A percentile compares a stretch with the other conserved stretches of the same genome.
phyloP scores from a whole-genome alignment of 2,113 vertebrate species.

The Pavo muticus region DNA sequence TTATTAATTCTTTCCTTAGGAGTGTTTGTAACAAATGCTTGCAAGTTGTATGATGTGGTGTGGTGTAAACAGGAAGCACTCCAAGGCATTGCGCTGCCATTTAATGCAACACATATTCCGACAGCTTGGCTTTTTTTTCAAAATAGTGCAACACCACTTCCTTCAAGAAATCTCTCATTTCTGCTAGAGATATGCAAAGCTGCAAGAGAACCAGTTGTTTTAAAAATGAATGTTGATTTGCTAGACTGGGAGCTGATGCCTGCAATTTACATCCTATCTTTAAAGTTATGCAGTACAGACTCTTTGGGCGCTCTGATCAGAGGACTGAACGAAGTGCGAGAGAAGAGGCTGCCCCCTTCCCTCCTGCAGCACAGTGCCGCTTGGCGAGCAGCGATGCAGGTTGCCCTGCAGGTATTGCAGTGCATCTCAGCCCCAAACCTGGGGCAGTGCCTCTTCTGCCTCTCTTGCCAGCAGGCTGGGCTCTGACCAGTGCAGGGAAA shows the following conservation, averaged over 20 bases:
- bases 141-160: background rate
- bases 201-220: background rate
- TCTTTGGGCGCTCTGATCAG: background rate
- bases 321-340: background rate
- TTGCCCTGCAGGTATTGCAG: background rate
- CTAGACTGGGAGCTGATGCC: background rate
- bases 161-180: slow-evolving; percentile 18
- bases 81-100: background rate
- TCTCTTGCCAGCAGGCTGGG: background rate
- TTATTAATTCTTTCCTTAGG: slow-evolving; percentile 12
- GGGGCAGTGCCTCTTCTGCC: background rate
- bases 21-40: slow-evolving; percentile 40
- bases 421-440: background rate
- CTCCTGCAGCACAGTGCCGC: background rate
- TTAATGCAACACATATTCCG: slow-evolving; percentile 11
- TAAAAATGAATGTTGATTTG: background rate
- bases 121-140: slow-evolving; percentile 7
- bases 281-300: background rate
- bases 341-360: background rate
- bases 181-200: background rate
- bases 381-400: background rate
- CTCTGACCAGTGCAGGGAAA: background rate
- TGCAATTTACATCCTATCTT: background rate
- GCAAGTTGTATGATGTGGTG: slow-evolving; percentile 43
- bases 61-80: slow-evolving; percentile 46